A percentile compares a stretch with the other conserved stretches of the same genome.
phyloP scores from a whole-genome alignment of 2,797 vertebrate species.

The Babyrousa celebensis region DNA sequence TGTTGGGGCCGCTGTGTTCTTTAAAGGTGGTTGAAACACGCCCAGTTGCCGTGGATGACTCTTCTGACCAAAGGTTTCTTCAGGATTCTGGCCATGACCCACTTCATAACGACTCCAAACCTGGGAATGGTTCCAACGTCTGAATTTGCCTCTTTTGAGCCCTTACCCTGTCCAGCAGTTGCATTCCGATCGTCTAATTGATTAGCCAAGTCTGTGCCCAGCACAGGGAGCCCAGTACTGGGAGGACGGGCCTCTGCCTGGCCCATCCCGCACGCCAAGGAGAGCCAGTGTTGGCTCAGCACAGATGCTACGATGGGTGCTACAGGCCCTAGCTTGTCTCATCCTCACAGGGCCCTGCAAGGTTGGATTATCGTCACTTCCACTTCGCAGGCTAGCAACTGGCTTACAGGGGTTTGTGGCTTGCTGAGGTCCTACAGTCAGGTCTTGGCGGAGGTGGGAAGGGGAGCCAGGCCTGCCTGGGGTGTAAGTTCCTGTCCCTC shows the following conservation, averaged over 20 bases:
- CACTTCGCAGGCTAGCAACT: neutral
- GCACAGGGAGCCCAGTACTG: accelerated
- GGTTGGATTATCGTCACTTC: accelerated
- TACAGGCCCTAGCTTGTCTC: accelerated
- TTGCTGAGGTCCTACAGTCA: neutral
- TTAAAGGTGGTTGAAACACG: neutral
- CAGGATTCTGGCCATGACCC: neutral
- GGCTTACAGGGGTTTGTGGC: neutral
- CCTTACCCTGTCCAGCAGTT: neutral
- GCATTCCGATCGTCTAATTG: neutral
- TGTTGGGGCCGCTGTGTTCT: accelerated
- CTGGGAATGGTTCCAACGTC: neutral
- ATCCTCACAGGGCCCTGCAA: accelerated
- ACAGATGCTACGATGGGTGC: accelerated
- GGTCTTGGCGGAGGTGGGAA: neutral
- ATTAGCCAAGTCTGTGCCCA: neutral
- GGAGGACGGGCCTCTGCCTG: neutral
- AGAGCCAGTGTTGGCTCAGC: accelerated
- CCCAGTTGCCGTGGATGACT: accelerated
- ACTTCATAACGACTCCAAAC: accelerated
- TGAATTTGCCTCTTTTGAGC: neutral
- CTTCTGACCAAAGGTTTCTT: neutral
- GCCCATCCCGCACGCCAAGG: accelerated
- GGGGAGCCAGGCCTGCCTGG: neutral
- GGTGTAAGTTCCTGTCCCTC: neutral